phyloP scores from a whole-genome alignment of 2,113 vertebrate genomes.

The Spizaetus ornatus region DNA sequence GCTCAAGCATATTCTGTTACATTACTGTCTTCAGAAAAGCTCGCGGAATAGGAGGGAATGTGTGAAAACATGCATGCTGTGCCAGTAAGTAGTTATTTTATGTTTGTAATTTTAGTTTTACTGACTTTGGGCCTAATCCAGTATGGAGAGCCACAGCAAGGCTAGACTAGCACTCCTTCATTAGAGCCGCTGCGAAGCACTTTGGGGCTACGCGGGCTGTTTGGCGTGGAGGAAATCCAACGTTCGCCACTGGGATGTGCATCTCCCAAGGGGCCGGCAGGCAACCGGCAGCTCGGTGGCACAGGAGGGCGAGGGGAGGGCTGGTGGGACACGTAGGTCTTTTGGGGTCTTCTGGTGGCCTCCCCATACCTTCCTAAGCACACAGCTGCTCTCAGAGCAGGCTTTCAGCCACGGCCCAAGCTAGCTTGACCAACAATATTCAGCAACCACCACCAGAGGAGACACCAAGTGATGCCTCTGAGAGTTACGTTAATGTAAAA shows the following conservation, averaged over 20 bases:
- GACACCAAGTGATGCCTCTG: background rate
- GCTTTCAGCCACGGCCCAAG: fast-evolving
- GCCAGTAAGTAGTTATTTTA: constrained; percentile 60
- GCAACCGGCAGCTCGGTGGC: fast-evolving
- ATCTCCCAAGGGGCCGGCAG: fast-evolving
- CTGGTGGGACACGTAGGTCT: background rate
- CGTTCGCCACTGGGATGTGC: fast-evolving
- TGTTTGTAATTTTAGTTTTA: constrained; percentile 63
- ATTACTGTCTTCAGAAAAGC: background rate
- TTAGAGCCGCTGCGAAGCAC: background rate
- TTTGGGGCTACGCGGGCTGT: background rate
- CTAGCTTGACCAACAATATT: fast-evolving
- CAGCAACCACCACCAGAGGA: background rate
- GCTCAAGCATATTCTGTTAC: constrained; percentile 33
- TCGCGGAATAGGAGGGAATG: background rate
- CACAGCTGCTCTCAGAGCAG: background rate
- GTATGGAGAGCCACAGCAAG: background rate
- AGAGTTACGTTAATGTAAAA: background rate
- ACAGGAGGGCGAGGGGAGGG: background rate
- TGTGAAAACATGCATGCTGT: constrained; percentile 61
- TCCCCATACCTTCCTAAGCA: background rate
- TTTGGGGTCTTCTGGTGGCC: background rate
- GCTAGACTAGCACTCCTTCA: background rate
- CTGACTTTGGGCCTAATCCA: constrained; percentile 46
- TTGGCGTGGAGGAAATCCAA: background rate